Evolutionary conservation across 2,888 invertebrate genomes (phyloP), one percentile per base, ranked within the genome.

Genomic region (Litoditis marina): DNA sequence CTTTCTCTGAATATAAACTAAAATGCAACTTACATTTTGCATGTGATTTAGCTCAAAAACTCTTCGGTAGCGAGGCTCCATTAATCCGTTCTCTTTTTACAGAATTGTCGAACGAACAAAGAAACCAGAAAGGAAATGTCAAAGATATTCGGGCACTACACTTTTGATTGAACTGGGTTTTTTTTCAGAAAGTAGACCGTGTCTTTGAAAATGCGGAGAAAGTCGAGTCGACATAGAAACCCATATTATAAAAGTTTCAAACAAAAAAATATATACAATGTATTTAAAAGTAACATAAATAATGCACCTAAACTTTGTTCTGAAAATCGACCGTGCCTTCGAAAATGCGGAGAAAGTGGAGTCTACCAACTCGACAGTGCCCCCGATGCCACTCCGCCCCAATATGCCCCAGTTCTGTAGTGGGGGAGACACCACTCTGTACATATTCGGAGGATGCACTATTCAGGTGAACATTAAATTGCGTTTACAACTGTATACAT

Each of bases 251-350:
- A 34, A 19, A 30, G 1, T 13, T n/a, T n/a, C n/a, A 28, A 2
- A n/a, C 25, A 56, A 16, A 42, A 22, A 2, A 28, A 25, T 28
- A 51, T 8, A 11, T 51, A 8, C 31, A 16, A 34, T 16, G 49
- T 28, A n/a, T n/a, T n/a, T n/a, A n/a, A n/a, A n/a, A n/a, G n/a
- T n/a, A n/a, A n/a, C 11, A 28, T 22, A 25, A 13, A 22, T 53
- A 31, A 1, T 39, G n/a, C 28, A 63, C 27, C 19, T 19, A 1
- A 32, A 47, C 25, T 6, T n/a, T 0, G 50, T 68, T 59, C 56
- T 78, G 78, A 74, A 76, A 66, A 77, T 78, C 32, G 78, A 74
- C 47, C 78, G 76, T 51, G 78, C 76, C 1, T 79, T 78, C 44
- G 77, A 77, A 1, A 77, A 78, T 39, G 73, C 75, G 7, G 78